phyloP scores from a whole-genome alignment of 1,140 invertebrate species.

The Drosophila fuyamai region DNA sequence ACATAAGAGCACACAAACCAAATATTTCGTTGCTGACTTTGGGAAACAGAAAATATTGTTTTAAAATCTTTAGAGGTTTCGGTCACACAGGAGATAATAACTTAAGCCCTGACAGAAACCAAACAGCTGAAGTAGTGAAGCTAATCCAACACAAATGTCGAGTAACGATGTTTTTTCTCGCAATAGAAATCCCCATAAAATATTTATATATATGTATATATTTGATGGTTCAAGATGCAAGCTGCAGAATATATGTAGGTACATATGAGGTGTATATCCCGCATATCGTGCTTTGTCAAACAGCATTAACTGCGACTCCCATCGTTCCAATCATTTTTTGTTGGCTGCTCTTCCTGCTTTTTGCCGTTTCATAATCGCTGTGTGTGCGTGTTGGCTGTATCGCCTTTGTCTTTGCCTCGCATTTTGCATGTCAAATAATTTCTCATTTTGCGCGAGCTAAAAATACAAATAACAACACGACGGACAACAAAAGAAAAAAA shows the following conservation, averaged over 20 bases:
- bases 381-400: conserved; percentile 36
- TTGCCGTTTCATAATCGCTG: conserved; percentile 65
- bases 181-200: not conserved
- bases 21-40: not conserved
- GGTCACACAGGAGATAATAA: conserved; percentile 6
- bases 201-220: not conserved
- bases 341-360: conserved; percentile 27
- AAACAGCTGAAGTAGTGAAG: conserved; percentile 27
- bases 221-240: conserved; percentile 8
- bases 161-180: not conserved
- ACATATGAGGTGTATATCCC: not conserved
- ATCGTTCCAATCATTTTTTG: conserved; percentile 32
- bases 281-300: conserved; percentile 12
- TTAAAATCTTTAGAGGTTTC: not conserved
- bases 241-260: conserved; percentile 3
- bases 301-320: conserved; percentile 21
- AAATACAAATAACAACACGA: conserved; percentile 44
- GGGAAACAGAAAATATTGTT: conserved; percentile 2
- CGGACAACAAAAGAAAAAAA: conserved; percentile 11
- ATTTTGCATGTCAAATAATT: conserved; percentile 65
- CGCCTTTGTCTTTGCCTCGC: conserved; percentile 53
- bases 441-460: conserved; percentile 65
- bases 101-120: conserved; percentile 12
- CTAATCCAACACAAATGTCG: conserved; percentile 21
- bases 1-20: not conserved